These are phyloP conservation scores for Pundamilia nyererei DNA, from an alignment of 2,113 vertebrate species.

Conservation along the genomic window DNA sequence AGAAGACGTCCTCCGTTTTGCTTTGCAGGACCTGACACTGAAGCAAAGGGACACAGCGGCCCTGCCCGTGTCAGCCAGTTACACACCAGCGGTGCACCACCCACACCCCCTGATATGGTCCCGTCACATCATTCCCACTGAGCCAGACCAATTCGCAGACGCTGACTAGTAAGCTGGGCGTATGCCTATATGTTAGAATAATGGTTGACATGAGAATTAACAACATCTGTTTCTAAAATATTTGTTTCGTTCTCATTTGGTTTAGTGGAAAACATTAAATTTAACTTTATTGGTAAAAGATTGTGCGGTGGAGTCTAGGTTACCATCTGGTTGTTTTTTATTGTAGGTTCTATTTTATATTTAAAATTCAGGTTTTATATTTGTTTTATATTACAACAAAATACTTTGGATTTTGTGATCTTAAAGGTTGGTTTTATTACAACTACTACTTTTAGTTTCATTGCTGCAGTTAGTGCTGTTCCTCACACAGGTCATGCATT, in stretches of 20 bases:
- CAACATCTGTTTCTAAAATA: not conserved
- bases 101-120: slow-evolving; percentile 33
- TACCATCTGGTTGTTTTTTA: not conserved
- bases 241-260: not conserved
- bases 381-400: not conserved
- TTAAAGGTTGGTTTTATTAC: slow-evolving; percentile 19
- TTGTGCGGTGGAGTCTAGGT: not conserved
- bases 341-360: not conserved
- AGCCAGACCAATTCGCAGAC: slow-evolving; percentile 62
- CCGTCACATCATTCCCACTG: not conserved
- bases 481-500: not conserved
- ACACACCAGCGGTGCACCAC: slow-evolving; percentile 55
- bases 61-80: not conserved
- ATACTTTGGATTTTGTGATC: not conserved
- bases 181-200: not conserved
- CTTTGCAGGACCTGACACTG: not conserved
- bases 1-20: slow-evolving; percentile 41
- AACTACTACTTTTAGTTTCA: not conserved
- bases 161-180: slow-evolving; percentile 38
- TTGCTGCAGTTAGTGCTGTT: not conserved
- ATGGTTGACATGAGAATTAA: not conserved
- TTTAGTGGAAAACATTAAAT: not conserved
- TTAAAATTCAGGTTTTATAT: slow-evolving; percentile 27
- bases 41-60: not conserved
- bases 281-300: not conserved